These are phyloP conservation scores for Montipora capitata DNA, from an alignment of 92 coral and sea anemone genomes.

Conservation along the genomic window DNA sequence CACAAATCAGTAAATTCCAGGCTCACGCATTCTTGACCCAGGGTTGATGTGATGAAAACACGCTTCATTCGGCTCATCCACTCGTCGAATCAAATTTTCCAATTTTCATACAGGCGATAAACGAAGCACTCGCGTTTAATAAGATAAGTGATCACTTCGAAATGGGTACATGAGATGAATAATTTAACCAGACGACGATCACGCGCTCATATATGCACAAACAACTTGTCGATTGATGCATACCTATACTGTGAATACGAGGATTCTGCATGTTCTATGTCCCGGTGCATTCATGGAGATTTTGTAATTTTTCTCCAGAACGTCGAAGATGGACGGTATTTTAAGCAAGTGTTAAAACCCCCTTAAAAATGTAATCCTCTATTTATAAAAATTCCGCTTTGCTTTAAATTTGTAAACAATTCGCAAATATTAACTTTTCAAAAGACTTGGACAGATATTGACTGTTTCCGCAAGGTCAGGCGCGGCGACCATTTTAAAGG, in stretches of 20 bases:
- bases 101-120: not conserved
- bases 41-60: slow-evolving; percentile 11
- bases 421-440: not conserved
- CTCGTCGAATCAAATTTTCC: slow-evolving; percentile 15
- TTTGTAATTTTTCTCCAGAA: not conserved
- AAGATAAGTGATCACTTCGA: slow-evolving; percentile 30
- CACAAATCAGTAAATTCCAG: too few relatives aligned
- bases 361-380: not conserved
- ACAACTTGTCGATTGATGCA: not conserved
- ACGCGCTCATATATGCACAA: not conserved
- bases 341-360: not conserved
- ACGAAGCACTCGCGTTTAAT: slow-evolving; percentile 4
- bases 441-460: not conserved
- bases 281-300: not conserved
- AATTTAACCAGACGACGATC: slow-evolving; percentile 35
- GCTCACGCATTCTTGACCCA: not conserved
- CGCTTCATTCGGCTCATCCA: slow-evolving; percentile 1
- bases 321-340: not conserved
- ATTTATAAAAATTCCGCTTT: not conserved
- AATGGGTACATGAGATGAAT: slow-evolving; percentile 29
- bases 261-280: not conserved
- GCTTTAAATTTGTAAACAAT: slow-evolving; percentile 27
- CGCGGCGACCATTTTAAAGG: too few relatives aligned
- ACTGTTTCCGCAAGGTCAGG: not conserved
- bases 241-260: slow-evolving; percentile 8